These are phyloP conservation scores for Neodon shergylaensis DNA, from an alignment of 2,113 vertebrate species.

Conservation along the genomic window DNA sequence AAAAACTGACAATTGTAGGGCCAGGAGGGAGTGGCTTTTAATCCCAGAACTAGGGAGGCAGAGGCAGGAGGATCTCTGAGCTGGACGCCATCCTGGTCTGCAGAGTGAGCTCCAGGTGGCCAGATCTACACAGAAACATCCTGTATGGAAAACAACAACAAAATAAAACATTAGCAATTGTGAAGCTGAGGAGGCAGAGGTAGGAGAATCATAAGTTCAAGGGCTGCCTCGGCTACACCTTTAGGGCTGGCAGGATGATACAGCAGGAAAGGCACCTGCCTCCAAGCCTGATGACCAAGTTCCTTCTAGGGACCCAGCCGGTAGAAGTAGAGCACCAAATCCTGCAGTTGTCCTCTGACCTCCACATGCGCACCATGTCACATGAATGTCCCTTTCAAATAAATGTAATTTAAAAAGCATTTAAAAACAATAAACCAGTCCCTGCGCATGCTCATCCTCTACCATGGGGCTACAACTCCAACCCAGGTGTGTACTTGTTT, in stretches of 20 bases:
- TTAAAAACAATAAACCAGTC: neutral
- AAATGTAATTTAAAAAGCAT: neutral
- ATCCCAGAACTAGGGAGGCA: too few relatives aligned
- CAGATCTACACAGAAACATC: too few relatives aligned
- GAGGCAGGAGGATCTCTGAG: too few relatives aligned
- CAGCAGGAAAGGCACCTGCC: neutral
- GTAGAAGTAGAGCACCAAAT: neutral
- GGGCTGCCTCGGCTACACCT: neutral
- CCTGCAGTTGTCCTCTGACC: neutral
- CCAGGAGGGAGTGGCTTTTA: neutral
- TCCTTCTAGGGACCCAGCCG: neutral
- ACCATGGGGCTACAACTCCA: neutral
- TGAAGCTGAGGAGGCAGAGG: neutral
- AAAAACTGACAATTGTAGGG: neutral
- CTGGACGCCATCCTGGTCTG: too few relatives aligned
- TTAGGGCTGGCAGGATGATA: neutral
- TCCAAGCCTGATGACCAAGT: neutral
- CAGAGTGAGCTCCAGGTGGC: too few relatives aligned
- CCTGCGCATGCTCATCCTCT: neutral
- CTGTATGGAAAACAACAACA: neutral
- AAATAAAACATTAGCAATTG: neutral
- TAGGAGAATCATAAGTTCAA: neutral
- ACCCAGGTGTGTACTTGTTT: neutral
- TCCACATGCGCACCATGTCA: neutral
- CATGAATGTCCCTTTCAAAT: neutral